Evolutionary conservation across 2,797 vertebrate genomes (phyloP).

Genomic region (Octomys mimax): DNA sequence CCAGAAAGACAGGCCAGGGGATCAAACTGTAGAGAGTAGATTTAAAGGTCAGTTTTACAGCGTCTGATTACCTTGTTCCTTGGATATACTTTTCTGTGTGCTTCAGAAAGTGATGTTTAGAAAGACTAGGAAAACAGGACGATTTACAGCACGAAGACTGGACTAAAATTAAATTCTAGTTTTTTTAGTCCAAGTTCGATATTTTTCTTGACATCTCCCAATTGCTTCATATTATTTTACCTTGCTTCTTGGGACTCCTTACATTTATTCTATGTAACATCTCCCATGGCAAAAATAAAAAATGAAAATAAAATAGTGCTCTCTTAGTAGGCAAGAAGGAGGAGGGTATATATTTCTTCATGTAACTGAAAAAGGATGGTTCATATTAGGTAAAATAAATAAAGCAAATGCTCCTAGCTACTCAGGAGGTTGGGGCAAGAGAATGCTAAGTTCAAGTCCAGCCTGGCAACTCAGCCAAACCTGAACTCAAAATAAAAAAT

Average conservation of each 20-base stretch:
- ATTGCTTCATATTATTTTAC: background rate
- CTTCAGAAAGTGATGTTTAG: constrained; percentile 39
- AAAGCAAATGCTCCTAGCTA: background rate
- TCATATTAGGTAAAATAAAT: background rate
- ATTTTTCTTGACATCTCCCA: background rate
- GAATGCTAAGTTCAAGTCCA: background rate
- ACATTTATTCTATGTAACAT: background rate
- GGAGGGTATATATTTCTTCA: background rate
- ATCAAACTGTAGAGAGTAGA: background rate
- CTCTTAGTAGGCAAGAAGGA: constrained; percentile 25
- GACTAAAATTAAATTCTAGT: constrained; percentile 32
- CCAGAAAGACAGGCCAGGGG: too few species aligned
- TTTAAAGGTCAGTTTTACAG: background rate
- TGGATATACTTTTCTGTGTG: constrained; percentile 14
- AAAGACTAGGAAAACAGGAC: background rate
- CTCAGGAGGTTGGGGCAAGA: background rate
- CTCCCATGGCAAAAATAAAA: background rate
- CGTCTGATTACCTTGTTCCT: background rate
- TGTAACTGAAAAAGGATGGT: background rate
- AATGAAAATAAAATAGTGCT: background rate
- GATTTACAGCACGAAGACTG: background rate
- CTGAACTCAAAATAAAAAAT: background rate
- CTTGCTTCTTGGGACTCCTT: background rate
- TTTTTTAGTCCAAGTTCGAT: constrained; percentile 16
- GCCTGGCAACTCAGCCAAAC: background rate